Conservation (phyloP, 2,888 invertebrate genomes). For the Cyclophora punctaria region DNA sequence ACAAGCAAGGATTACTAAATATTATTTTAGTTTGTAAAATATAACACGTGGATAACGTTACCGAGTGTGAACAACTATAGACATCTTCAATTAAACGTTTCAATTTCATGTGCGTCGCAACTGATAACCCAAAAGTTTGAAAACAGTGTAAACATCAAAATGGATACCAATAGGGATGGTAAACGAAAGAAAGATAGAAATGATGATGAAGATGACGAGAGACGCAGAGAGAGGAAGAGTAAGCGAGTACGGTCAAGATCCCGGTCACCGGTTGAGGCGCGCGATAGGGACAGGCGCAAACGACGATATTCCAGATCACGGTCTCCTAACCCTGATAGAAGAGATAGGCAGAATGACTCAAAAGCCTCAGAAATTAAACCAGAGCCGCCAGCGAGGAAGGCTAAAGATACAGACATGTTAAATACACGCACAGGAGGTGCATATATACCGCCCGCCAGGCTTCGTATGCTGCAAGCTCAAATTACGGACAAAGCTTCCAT, state of each 20-base stretch:
- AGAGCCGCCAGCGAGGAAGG: conserved; percentile 29
- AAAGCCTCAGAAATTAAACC: conserved; percentile 29
- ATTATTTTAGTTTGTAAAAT: too few species aligned
- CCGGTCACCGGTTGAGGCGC: conserved; percentile 31
- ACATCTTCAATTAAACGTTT: too few species aligned
- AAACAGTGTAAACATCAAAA: conserved; percentile 18
- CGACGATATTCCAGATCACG: conserved; percentile 39
- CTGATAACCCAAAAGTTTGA: too few species aligned
- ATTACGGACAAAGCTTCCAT: conserved; percentile 97
- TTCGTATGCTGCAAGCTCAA: conserved; percentile 95
- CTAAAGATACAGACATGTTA: conserved; percentile 77
- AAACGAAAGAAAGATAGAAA: conserved; percentile 48
- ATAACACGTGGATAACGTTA: too few species aligned
- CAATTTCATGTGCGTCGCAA: too few species aligned
- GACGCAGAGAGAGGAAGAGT: conserved; percentile 39
- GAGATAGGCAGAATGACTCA: conserved; percentile 33
- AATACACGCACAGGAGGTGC: conserved; percentile 94
- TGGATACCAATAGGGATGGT: conserved; percentile 44
- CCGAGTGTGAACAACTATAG: too few species aligned
- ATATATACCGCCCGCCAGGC: conserved; percentile 97
- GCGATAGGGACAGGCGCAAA: conserved; percentile 44
- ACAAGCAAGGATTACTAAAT: not conserved
- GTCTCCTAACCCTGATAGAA: conserved; percentile 39
- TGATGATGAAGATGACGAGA: conserved; percentile 41
- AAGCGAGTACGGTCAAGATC: conserved; percentile 48